Evolutionary conservation across 2,888 invertebrate species (phyloP), one percentile per base, ranked within the genome.

Genomic region (Eristalinus aeneus): DNA sequence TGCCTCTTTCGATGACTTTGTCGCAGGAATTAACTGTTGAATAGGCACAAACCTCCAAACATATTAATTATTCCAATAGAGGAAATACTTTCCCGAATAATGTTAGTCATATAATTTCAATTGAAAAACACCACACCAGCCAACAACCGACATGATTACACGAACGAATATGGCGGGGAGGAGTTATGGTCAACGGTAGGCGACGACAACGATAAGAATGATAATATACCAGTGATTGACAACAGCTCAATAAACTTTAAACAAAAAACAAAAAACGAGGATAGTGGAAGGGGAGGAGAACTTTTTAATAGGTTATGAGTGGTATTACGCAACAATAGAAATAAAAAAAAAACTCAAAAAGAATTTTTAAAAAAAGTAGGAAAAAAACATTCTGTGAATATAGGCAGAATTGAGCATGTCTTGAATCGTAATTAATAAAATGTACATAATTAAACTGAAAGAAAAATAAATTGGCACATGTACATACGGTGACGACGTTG

Each of bases 371-470:
- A 61, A 73, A 73, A 58, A 67, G n/a, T 11, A 0, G 0, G 39
- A 6, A 67, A 32, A 64, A 16, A 32, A 58, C 31, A 64, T 71
- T 61, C 46, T 39, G 60, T 71, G 65, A 75, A 84, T 80, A 58
- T 61, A 67, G 71, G 68, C 80, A 75, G 69, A 79, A 61, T 58
- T 36, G 63, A 75, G 80, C 84, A 75, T 80, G 84, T 16, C 75
- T 64, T 80, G 84, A 85, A 85, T 85, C 61, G 56, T 85, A 85
- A 80, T 84, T 84, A 76, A 69, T 31, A 69, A 74, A 79, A 84
- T 69, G 54, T 71, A 75, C 63, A 82, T 77, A 68, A 63, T 83
- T 69, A 83, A 68, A 73, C 74, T 54, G 53, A 79, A 74, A 75
- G 31, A 46, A 16, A 73, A 54, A 79, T 63, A 63, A 75, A 67